Base-by-base conservation (phyloP, 2,113 vertebrate genomes). In the Chloebia gouldiae region DNA sequence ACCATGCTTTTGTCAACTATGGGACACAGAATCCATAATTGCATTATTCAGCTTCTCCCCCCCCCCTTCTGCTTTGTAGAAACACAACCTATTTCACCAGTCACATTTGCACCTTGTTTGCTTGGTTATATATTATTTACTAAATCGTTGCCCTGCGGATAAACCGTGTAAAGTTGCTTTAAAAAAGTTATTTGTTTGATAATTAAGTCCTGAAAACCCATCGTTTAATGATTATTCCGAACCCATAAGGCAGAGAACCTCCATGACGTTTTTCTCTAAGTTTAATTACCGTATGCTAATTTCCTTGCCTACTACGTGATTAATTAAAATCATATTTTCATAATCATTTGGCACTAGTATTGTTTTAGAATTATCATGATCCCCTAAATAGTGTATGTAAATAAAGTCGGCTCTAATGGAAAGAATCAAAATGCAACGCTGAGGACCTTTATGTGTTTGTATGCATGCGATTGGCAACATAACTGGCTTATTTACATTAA, bases 401-500 rank as follows among this genome's bases (percentile, higher is more conserved):
- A 99, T 98, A 99, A 98, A 98, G 98, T 98, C 97, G 97, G 98
- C 97, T 98, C 98, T 98, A 98, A 98, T 98, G 98, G 98, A 98
- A 98, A 98, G 98, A 98, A 96, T 97, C 97, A 97, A 98, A 98
- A 98, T 98, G 98, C 98, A 97, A 98, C 98, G 98, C 98, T 94
- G 97, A 98, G 98, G 99, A 98, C 98, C 98, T 98, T 98, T 98
- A 94, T 97, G 98, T 98, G 98, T 98, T 98, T 98, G 98, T 98
- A 97, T 98, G 98, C 97, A 97, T 93, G 98, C 98, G 98, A 99
- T 98, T 99, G 99, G 99, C 99, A 99, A 98, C 99, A 99, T 98
- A 99, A 99, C 99, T 98, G 98, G 98, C 99, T 99, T 99, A 99
- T 99, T 99, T 99, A 99, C 99, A 99, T 99, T 99, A 99, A 99